These are phyloP conservation scores for Nemotelus pantherinus DNA, from an alignment of 2,888 invertebrate genomes.

Conservation along the genomic window DNA sequence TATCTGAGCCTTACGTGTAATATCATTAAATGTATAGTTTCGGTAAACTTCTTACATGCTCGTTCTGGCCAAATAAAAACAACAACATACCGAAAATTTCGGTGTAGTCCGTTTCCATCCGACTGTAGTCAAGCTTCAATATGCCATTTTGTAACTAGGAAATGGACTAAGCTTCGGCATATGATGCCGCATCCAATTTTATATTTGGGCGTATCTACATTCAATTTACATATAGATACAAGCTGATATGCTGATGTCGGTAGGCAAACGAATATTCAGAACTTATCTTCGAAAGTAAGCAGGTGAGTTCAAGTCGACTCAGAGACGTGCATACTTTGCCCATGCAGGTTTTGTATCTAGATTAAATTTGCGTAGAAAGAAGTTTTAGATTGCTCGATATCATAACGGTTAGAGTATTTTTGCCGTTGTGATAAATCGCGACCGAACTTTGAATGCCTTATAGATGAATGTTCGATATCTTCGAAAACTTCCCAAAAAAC, in stretches of 20 bases:
- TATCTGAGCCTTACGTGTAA: slow-evolving; percentile 43
- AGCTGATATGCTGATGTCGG: slow-evolving; percentile 10
- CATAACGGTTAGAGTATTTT: not conserved
- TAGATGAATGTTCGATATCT: no score
- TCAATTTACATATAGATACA: slow-evolving; percentile 34
- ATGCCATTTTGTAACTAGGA: slow-evolving; percentile 49
- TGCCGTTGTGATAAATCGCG: no score
- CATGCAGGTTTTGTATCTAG: not conserved
- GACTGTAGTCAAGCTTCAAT: slow-evolving; percentile 34
- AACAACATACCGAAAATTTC: slow-evolving; percentile 22
- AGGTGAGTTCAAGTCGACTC: slow-evolving; percentile 6
- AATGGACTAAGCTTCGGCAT: slow-evolving; percentile 50
- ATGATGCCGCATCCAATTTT: slow-evolving; percentile 46
- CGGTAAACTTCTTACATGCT: slow-evolving; percentile 40
- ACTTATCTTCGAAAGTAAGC: not conserved
- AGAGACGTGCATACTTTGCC: not conserved
- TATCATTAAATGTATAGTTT: slow-evolving; percentile 44
- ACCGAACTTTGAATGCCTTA: no score
- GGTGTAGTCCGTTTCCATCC: slow-evolving; percentile 14
- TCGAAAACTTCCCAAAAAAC: no score
- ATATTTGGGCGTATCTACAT: slow-evolving; percentile 40
- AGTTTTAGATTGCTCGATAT: slow-evolving; percentile 33
- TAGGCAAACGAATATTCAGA: not conserved
- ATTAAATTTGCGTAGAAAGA: slow-evolving; percentile 27
- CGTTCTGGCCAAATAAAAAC: slow-evolving; percentile 34